These are phyloP conservation scores for Enhydra lutris DNA, from an alignment of 2,113 vertebrate genomes.

Conservation along the genomic window DNA sequence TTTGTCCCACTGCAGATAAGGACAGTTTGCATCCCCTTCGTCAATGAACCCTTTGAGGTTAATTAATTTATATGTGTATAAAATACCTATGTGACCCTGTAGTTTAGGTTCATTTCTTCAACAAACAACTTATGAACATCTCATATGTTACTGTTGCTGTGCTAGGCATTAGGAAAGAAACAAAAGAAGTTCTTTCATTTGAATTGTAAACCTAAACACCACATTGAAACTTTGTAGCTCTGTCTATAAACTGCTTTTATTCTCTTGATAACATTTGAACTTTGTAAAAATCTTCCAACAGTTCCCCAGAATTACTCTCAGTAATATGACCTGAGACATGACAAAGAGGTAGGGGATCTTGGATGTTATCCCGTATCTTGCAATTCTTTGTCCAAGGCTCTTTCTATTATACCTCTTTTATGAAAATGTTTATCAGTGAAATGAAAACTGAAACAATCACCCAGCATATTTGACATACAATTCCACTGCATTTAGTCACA, in stretches of 20 bases:
- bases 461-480: neutral
- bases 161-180: neutral
- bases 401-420: neutral
- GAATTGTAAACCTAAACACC: neutral
- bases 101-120: neutral
- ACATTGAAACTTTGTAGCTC: neutral
- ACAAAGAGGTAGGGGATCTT: neutral
- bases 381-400: neutral
- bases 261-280: neutral
- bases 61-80: neutral
- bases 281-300: neutral
- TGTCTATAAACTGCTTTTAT: neutral
- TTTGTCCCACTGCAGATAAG: neutral
- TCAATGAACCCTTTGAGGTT: neutral
- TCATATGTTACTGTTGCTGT: neutral
- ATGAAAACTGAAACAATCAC: neutral
- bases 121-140: neutral
- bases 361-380: neutral
- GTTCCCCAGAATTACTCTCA: neutral
- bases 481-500: neutral
- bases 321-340: neutral
- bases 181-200: neutral
- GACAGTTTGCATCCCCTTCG: neutral
- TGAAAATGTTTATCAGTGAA: neutral
- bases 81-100: neutral